Conservation (phyloP, 2,113 vertebrate species). For the Grallaria varia region DNA sequence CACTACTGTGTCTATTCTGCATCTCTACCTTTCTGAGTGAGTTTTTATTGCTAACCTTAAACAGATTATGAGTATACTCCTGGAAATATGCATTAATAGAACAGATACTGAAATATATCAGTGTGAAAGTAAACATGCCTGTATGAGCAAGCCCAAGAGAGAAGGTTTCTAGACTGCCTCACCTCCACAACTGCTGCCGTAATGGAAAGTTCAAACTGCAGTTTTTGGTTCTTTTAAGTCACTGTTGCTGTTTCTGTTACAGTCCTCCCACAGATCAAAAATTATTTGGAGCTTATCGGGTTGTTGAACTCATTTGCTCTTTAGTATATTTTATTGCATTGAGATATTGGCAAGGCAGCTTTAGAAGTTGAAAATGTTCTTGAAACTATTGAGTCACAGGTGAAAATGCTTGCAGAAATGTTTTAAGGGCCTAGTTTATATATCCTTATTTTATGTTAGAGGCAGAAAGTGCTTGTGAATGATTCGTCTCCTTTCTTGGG, state of each 20-base stretch:
- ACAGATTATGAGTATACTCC: neutral
- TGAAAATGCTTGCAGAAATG: conserved; percentile 14
- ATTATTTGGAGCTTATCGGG: neutral
- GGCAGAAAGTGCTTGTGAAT: neutral
- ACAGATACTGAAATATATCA: neutral
- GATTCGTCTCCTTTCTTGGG: neutral
- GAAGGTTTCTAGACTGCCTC: neutral
- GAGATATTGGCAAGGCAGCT: neutral
- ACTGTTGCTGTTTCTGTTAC: neutral
- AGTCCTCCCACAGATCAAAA: neutral
- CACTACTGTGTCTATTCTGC: neutral
- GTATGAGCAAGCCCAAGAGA: neutral
- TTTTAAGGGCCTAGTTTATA: neutral
- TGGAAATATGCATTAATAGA: neutral
- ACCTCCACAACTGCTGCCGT: neutral
- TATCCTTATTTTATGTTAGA: neutral
- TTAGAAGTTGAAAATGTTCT: neutral
- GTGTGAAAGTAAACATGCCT: neutral
- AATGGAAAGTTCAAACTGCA: neutral
- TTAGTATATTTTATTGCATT: neutral
- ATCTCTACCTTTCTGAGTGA: neutral
- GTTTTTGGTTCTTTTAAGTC: neutral
- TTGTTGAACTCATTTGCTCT: neutral
- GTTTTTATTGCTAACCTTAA: neutral
- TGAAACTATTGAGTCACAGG: neutral